Percentiles rank a stretch among this genome's conserved stretches.
phyloP scores from a whole-genome alignment of 2,888 invertebrate genomes.

The Alloplasta piceator region DNA sequence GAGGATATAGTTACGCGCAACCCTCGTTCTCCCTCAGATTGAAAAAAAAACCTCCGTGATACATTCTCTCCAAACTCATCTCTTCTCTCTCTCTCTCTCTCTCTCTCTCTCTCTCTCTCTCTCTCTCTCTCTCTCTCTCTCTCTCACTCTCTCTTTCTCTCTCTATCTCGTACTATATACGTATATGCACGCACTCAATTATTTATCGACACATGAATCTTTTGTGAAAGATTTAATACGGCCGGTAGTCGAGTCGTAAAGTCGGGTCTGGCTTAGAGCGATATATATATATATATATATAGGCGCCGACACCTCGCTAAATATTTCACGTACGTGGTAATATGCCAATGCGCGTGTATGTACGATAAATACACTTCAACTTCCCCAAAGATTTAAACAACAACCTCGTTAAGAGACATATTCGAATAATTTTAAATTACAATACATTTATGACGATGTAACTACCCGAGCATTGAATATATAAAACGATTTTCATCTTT shows the following conservation, averaged over 20 bases:
- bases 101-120: conserved; percentile 30
- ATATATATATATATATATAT: conserved; percentile 38
- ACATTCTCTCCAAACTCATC: conserved; percentile 26
- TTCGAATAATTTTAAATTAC: not conserved
- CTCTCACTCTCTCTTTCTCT: conserved; percentile 43
- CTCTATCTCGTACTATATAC: conserved; percentile 59
- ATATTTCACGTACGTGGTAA: conserved; percentile 61
- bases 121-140: conserved; percentile 31
- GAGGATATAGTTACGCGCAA: conserved; percentile 44
- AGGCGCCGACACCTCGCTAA: conserved; percentile 63
- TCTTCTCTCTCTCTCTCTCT: conserved; percentile 40
- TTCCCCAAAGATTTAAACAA: not conserved
- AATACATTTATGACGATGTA: not conserved
- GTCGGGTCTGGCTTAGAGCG: conserved; percentile 58
- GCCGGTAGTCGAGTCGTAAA: conserved; percentile 68
- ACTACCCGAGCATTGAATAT: too few relatives aligned
- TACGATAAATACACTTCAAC: conserved; percentile 12
- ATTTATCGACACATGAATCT: conserved; percentile 70
- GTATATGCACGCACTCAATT: conserved; percentile 57
- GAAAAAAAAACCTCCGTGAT: conserved; percentile 35
- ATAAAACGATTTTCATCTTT: too few relatives aligned
- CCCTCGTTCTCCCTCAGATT: conserved; percentile 16
- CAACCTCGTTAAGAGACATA: not conserved
- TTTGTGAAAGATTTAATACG: conserved; percentile 68
- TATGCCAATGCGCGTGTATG: conserved; percentile 20